Evolutionary conservation across 1,140 invertebrate species (phyloP).

Genomic region (Atta colombica): DNA sequence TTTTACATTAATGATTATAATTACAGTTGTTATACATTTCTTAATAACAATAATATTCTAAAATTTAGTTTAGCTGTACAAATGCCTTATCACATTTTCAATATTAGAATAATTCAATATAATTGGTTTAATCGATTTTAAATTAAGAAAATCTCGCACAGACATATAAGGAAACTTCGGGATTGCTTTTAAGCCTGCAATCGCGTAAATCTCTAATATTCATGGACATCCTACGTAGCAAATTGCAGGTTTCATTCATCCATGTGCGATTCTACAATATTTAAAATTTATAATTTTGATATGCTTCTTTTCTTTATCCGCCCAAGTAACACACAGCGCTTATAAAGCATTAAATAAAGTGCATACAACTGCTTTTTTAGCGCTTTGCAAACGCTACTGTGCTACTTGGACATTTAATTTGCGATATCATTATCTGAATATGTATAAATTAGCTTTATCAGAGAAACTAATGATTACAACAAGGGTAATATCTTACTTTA

Average conservation of each 20-base stretch:
- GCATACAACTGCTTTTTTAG: no score
- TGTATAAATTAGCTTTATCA: not conserved
- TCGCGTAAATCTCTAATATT: no score
- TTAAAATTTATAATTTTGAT: not conserved
- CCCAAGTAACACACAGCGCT: no score
- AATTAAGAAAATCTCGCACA: not conserved
- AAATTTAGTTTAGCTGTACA: not conserved
- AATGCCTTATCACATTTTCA: not conserved
- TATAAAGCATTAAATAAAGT: no score
- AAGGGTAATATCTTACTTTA: not conserved
- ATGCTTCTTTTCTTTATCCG: not conserved
- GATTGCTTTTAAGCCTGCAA: not conserved
- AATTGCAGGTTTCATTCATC: conserved; percentile 38
- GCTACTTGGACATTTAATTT: not conserved
- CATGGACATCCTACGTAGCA: not conserved
- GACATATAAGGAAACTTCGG: not conserved
- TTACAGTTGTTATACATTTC: not conserved
- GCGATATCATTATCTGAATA: not conserved
- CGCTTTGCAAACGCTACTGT: no score
- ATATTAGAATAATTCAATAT: not conserved
- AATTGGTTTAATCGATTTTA: not conserved
- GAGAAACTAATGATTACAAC: not conserved
- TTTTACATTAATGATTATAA: no score
- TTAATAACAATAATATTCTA: not conserved
- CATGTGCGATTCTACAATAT: no score